Base-by-base conservation (phyloP, 2,888 invertebrate genomes). In the Eupithecia subumbrata region DNA sequence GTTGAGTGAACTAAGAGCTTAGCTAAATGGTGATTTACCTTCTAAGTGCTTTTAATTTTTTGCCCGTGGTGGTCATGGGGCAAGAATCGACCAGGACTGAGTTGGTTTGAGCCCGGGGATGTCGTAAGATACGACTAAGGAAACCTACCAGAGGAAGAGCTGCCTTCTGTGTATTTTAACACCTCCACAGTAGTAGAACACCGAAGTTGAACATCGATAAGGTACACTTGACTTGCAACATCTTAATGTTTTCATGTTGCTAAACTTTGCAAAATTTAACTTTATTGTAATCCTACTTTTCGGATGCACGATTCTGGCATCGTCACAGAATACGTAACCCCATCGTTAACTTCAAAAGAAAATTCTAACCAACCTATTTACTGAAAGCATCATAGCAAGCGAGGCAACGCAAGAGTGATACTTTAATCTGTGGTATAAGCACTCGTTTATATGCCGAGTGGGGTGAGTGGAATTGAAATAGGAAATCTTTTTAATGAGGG, bases 401-500 rank as follows among this genome's bases (percentile, higher is more conserved):
- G 25, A 60, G 25, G 60, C 22, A 60, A 60, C 60, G 25, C 60
- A n/a, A n/a, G 37, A 40, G 37, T 22, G 5, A 40, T 40, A 22
- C n/a, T 67, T 18, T 67, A 45, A 68, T 40, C 68, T 43, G 68
- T 34, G 67, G 11, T 45, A 34, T 18, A 64, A 64, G 34, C 34
- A 64, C 68, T 68, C 68, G 43, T 68, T 37, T 68, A 67, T 45
- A 68, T 25, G 22, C 43, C 11, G 43, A 67, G 67, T 43, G 43
- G 40, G 40, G 66, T n/a, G 60, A 60, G 34, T 37, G 66, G 66
- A 67, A 40, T 67, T 68, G 25, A 68, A 43, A 43, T 68, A 25
- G 68, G 68, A 68, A 68, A 68, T 43, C 22, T 22, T 67, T 68
- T 68, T 68, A 68, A 68, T 68, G 68, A 68, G 68, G 43, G 68